Base-by-base conservation (phyloP, 2,113 vertebrate species). In the Herpetotheres cachinnans region DNA sequence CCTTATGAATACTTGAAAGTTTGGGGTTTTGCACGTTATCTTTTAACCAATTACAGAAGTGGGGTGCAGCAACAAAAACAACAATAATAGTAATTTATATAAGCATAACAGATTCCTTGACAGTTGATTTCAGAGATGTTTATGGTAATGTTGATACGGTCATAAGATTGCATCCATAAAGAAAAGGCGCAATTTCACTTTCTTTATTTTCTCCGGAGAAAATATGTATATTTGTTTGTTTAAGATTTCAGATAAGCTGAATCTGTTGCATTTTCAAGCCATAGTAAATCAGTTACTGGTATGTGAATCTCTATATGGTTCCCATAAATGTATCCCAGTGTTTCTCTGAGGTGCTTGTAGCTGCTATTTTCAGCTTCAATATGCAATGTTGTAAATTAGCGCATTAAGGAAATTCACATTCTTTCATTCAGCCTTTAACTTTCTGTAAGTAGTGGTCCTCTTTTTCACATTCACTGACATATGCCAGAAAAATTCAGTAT, bases 1-100 rank as follows among this genome's bases (percentile, higher is more conserved):
- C 92, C 96, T 97, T 97, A 96, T 29, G 72, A 97, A 95, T 96
- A 94, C 96, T 91, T 95, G 91, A 66, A 97, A 98, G 97, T 98
- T 98, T 98, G 76, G 91, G 95, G 91, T 22, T 96, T 97, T 97
- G 50, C 89, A 87, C 86, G 11, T 96, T 92, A 73, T 96, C 93
- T 97, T 95, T 96, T 92, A 97, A 91, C 92, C 90, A 81, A 26
- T 97, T 97, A 92, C 72, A 73, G 86, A 96, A 95, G 67, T 50
- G 82, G 96, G 91, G 95, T 95, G 70, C 96, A 95, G 70, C 85
- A 78, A 78, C 76, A 95, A 82, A 78, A 79, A 12, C 61, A 78
- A 82, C 91, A 93, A 91, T 87, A 82, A 82, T 32, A 91, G 91
- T 89, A 72, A 97, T 95, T 96, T 87, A 66, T 92, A 70, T 72